Base-by-base conservation (phyloP, 1,140 invertebrate genomes). In the Branchinecta lindahli region DNA sequence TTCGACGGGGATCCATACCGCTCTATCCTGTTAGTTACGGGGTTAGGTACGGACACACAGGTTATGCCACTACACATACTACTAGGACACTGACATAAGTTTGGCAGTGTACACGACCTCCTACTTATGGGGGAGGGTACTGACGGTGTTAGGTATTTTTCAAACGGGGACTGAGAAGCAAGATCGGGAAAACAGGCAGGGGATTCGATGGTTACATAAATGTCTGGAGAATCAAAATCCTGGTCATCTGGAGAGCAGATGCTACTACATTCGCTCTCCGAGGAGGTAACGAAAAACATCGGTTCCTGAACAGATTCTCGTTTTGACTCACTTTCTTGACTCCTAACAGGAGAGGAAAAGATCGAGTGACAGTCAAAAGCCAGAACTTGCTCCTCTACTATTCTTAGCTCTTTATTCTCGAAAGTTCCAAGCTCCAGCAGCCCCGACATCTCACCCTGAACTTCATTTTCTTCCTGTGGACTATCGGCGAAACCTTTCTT, bases 61-160 rank as follows among this genome's bases (percentile, higher is more conserved):
- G 67, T 44, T 44, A 18, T 20, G 21, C 44, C 67, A 68, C 45
- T 45, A 68, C 67, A 12, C n/a, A n/a, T 44, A 44, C 67, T 68
- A 44, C 67, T 68, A 45, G 18, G 18, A 68, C 21, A 68, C n/a
- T n/a, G n/a, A 44, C 21, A 21, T 45, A 44, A 68, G 8, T 44
- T 12, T n/a, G 67, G 67, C 52, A 61, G 12, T 15, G 52, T 61
- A 20, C 52, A 61, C 18, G 52, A 12, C 52, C 52, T 61, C 52
- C 18, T 61, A 61, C 2, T 12, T 61, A 61, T 61, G 12, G 12
- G 52, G 6, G 52, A 61, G 52, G 52, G 52, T 15, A 15, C 4
- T 15, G 18, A 61, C 12, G 18, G 18, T 20, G 12, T 20, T 61
- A 61, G 18, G 12, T 61, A 12, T 15, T 61, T 20, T 12, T 12